Percentiles rank a stretch among this genome's conserved stretches.
These are phyloP conservation scores for Gnatocerus cornutus DNA, from an alignment of 2,888 invertebrate species.

Conservation along the genomic window DNA sequence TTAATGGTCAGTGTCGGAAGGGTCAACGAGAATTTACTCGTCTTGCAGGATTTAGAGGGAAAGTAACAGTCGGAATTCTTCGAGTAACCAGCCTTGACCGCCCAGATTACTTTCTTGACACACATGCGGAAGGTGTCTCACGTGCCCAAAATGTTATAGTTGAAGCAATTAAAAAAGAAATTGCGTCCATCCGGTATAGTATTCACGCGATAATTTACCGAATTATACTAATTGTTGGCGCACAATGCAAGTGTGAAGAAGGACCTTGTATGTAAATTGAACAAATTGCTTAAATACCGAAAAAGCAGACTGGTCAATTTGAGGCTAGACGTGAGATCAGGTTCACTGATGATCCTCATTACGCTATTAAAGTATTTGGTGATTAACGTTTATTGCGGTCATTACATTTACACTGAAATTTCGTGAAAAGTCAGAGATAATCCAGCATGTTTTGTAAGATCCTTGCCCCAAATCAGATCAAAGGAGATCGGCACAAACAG, in stretches of 20 bases:
- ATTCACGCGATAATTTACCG: constrained; percentile 34
- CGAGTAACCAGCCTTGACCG: constrained; percentile 33
- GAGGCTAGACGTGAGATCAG: too few relatives aligned
- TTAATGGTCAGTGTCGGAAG: constrained; percentile 35
- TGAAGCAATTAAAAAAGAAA: constrained; percentile 20
- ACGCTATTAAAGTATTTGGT: too few relatives aligned
- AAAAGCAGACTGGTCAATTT: too few relatives aligned
- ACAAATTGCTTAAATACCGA: too few relatives aligned
- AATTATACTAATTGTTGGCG: constrained; percentile 29
- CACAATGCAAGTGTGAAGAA: constrained; percentile 33
- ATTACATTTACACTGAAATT: too few relatives aligned
- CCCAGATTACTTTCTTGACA: not conserved
- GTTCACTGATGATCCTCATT: too few relatives aligned
- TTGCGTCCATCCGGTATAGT: constrained; percentile 37
- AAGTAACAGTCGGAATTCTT: constrained; percentile 22
- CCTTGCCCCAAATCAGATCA: too few relatives aligned
- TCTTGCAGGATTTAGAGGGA: constrained; percentile 28
- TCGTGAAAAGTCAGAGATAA: too few relatives aligned
- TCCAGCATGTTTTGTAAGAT: too few relatives aligned
- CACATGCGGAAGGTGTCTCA: constrained; percentile 8
- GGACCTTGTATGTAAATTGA: constrained; percentile 11
- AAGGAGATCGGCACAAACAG: too few relatives aligned
- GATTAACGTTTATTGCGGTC: too few relatives aligned
- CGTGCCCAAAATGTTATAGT: constrained; percentile 3
- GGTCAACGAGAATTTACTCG: constrained; percentile 12